Evolutionary conservation across 2,888 invertebrate genomes (phyloP).

Genomic region (Pseudococcus longispinus): DNA sequence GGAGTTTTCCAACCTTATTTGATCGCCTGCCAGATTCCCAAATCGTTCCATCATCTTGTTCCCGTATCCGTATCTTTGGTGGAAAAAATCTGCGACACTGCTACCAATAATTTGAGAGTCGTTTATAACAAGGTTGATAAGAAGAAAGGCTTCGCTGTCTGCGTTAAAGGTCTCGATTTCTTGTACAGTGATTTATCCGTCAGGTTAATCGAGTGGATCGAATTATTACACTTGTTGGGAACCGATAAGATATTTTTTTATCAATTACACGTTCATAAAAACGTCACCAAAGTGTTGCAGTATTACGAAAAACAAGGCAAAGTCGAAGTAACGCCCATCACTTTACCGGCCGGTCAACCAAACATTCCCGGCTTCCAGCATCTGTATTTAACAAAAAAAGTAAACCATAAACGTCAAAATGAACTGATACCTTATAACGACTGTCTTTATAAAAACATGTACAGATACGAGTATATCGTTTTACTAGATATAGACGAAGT

Average conservation of each 20-base stretch:
- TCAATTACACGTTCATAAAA: conserved; percentile 85
- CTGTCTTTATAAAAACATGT: conserved; percentile 91
- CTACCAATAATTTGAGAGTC: conserved; percentile 83
- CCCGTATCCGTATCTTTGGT: conserved; percentile 87
- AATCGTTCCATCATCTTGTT: conserved; percentile 72
- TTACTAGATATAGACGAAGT: conserved; percentile 93
- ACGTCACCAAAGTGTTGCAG: conserved; percentile 81
- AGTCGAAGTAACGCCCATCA: conserved; percentile 79
- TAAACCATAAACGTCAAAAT: conserved; percentile 92
- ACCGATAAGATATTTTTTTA: conserved; percentile 93
- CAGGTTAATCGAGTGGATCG: conserved; percentile 92
- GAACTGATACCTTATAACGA: conserved; percentile 97
- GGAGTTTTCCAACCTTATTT: conserved; percentile 90
- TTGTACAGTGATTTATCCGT: conserved; percentile 89
- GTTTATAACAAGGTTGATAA: conserved; percentile 77
- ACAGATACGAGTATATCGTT: conserved; percentile 88
- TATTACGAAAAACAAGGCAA: conserved; percentile 72
- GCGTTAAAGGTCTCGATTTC: conserved; percentile 93
- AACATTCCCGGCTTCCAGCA: conserved; percentile 89
- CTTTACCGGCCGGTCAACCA: conserved; percentile 87
- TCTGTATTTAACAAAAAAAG: conserved; percentile 86
- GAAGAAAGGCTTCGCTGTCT: conserved; percentile 86
- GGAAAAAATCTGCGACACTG: conserved; percentile 82
- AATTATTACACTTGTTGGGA: conserved; percentile 82
- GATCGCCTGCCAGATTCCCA: conserved; percentile 86